Conservation (phyloP, 2,888 invertebrate genomes). For the Sisyra nigra region DNA sequence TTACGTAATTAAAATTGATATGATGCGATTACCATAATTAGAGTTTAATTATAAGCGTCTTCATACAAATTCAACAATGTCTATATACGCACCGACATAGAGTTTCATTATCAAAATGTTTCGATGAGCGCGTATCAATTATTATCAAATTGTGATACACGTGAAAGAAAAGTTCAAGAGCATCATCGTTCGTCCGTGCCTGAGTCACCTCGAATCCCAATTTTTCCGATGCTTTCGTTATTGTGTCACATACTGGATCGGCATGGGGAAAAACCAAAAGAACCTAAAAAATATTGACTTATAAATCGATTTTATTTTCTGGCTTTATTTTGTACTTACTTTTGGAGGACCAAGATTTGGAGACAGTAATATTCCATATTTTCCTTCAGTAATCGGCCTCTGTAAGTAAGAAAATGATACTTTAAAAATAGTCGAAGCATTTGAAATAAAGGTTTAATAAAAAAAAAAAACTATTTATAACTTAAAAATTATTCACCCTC, state of each 20-base stretch:
- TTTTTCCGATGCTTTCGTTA: constrained; percentile 43
- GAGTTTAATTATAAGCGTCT: background rate
- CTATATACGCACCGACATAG: constrained; percentile 39
- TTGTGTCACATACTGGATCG: constrained; percentile 49
- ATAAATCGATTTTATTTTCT: background rate
- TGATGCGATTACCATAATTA: too few relatives aligned
- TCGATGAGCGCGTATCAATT: constrained; percentile 44
- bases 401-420: constrained; percentile 20
- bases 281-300: constrained; percentile 31
- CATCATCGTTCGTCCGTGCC: constrained; percentile 36
- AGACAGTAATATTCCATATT: constrained; percentile 28
- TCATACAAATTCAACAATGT: too few relatives aligned
- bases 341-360: constrained; percentile 26
- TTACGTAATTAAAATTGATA: too few relatives aligned
- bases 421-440: constrained; percentile 10
- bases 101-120: constrained; percentile 41
- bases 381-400: constrained; percentile 30
- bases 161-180: constrained; percentile 37
- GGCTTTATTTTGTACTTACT: constrained; percentile 21
- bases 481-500: too few relatives aligned
- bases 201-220: constrained; percentile 41
- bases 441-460: background rate
- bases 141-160: constrained; percentile 43
- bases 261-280: constrained; percentile 51
- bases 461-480: too few relatives aligned